phyloP scores from a whole-genome alignment of 2,797 vertebrate species.

The Molothrus aeneus region DNA sequence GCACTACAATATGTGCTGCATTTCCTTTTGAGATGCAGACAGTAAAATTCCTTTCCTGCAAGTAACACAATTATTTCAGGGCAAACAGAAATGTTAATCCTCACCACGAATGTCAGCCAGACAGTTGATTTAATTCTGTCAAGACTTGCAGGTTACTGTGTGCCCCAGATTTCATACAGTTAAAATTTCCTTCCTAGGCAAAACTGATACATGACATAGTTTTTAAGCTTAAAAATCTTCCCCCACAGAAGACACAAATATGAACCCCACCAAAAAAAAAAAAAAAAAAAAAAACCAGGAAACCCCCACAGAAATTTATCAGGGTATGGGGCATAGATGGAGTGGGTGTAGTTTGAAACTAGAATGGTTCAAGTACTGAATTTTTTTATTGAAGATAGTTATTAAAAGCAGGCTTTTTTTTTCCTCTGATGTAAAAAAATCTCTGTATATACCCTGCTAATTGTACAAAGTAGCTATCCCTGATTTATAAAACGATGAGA shows the following conservation, averaged over 20 bases:
- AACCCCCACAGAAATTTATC: fast-evolving
- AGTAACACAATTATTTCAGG: not conserved
- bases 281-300: not conserved
- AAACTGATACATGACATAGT: not conserved
- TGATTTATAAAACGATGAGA: not conserved
- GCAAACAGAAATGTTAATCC: not conserved
- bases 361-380: not conserved
- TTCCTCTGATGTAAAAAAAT: not conserved
- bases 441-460: not conserved
- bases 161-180: not conserved
- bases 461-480: not conserved
- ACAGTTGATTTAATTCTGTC: not conserved
- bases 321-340: fast-evolving
- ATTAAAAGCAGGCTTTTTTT: not conserved
- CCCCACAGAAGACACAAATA: not conserved
- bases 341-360: not conserved
- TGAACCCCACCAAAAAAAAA: fast-evolving
- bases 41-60: not conserved
- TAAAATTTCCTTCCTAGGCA: not conserved
- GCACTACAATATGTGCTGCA: not conserved
- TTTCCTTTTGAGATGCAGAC: not conserved
- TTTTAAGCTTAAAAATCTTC: not conserved
- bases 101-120: not conserved
- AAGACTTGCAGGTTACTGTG: not conserved
- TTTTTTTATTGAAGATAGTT: not conserved